phyloP scores from a whole-genome alignment of 2,797 vertebrate species.

The Sebastolobus altivelis region DNA sequence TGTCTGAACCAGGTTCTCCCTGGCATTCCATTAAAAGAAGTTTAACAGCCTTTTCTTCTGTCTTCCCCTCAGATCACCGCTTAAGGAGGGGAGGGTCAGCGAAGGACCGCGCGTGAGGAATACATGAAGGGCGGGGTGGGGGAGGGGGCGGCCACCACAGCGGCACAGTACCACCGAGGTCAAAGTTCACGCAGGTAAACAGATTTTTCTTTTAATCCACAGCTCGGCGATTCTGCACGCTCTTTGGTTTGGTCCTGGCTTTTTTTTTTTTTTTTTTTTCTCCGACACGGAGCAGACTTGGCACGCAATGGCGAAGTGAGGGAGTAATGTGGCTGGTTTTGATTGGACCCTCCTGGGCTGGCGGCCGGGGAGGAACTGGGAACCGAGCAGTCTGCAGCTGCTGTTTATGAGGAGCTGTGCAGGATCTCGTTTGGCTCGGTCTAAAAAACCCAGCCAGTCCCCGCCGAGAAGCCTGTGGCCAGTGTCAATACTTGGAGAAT shows the following conservation, averaged over 20 bases:
- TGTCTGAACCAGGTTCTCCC: slow-evolving; percentile 75
- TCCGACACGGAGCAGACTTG: slow-evolving; percentile 51
- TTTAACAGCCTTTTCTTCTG: slow-evolving; percentile 67
- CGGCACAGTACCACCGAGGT: slow-evolving; percentile 62
- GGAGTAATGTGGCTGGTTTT: slow-evolving; percentile 75
- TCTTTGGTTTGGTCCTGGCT: slow-evolving; percentile 22
- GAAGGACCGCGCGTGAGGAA: slow-evolving; percentile 77
- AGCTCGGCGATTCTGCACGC: slow-evolving; percentile 13
- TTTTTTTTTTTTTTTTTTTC: background rate
- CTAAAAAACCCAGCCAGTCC: slow-evolving; percentile 53
- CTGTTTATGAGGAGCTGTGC: slow-evolving; percentile 80
- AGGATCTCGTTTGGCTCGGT: slow-evolving; percentile 71
- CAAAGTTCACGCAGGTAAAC: slow-evolving; percentile 81
- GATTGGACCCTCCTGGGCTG: slow-evolving; percentile 75
- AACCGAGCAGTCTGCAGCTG: slow-evolving; percentile 80
- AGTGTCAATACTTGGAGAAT: slow-evolving; percentile 73
- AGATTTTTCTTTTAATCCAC: slow-evolving; percentile 39
- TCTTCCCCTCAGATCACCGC: slow-evolving; percentile 74
- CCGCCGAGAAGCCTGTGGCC: slow-evolving; percentile 59
- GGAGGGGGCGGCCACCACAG: slow-evolving; percentile 76
- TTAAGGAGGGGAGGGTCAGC: slow-evolving; percentile 61
- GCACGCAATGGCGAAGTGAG: slow-evolving; percentile 58
- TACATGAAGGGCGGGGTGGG: slow-evolving; percentile 85
- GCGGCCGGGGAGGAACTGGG: slow-evolving; percentile 68
- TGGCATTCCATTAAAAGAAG: slow-evolving; percentile 73